Base-by-base conservation (phyloP, 35 echinoderm and acorn worm species). In the Anneissia japonica region DNA sequence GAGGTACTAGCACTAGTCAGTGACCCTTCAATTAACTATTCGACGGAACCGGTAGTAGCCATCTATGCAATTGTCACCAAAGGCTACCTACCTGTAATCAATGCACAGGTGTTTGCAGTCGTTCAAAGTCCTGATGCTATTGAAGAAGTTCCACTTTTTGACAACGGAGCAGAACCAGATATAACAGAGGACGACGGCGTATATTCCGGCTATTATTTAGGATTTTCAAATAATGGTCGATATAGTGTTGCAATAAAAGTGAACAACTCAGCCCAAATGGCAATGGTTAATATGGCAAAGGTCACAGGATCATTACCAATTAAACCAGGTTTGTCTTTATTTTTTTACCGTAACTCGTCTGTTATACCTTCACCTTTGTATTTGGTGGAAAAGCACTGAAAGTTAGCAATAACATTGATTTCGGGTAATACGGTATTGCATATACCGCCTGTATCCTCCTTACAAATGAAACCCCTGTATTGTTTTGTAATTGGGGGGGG, bases 141-240 rank as follows among this genome's bases (percentile, higher is more conserved):
- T 51, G 64, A 88, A 4, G 75, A 79, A 0, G 23, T 34, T 19
- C 26, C 90, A 4, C 87, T 93, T 2, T 46, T 76, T 34, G 92
- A 93, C 38, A 93, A 93, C 30, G 92, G 92, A 0, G 92, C 92
- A 29, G 91, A 82, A 21, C 72, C 91, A 30, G 91, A 93, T 64
- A 84, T 93, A 1, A 88, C 86, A 9, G 85, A 85, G 46, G 77
- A 93, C 72, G 91, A 93, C 43, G 91, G 91, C 34, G 74, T 93
- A 28, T 93, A 93, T 56, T 93, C 91, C 0, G 51, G 86, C 11
- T 89, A 80, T 77, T 93, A 85, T 38, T 64, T 85, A 7, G 45
- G 88, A 4, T 80, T 93, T 39, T 82, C 87, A 0, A 75, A 23
- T 10, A 82, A 85, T 29, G 91, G 91, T 34, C 78, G 76, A 26